These are phyloP conservation scores for Gymnothorax javanicus DNA, from an alignment of 2,797 vertebrate species.

Conservation along the genomic window DNA sequence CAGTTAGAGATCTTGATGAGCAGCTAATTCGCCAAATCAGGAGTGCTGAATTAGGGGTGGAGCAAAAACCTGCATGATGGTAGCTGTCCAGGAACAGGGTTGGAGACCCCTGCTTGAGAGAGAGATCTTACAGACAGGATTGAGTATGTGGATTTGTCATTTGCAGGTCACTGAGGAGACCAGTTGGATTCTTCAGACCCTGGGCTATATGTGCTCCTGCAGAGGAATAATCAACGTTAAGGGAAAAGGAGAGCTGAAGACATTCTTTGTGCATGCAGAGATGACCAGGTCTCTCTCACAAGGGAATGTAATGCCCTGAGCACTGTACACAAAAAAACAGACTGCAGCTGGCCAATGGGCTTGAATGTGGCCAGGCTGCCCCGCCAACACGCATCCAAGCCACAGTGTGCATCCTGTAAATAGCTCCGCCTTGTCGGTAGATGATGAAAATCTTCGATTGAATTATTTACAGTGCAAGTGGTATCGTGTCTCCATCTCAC, in stretches of 20 bases:
- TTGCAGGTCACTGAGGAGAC: slow-evolving; percentile 94
- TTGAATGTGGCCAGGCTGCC: background rate
- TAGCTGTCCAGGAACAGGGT: too few relatives aligned
- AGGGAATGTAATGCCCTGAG: slow-evolving; percentile 89
- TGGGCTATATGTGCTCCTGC: slow-evolving; percentile 93
- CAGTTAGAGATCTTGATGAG: too few relatives aligned
- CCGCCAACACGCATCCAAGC: background rate
- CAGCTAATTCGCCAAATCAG: too few relatives aligned
- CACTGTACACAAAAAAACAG: background rate
- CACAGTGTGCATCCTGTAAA: slow-evolving; percentile 61
- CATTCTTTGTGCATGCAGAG: slow-evolving; percentile 95
- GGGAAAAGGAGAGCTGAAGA: slow-evolving; percentile 95
- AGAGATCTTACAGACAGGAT: background rate
- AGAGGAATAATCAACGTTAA: slow-evolving; percentile 97
- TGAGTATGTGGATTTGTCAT: background rate
- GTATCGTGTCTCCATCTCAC: slow-evolving; percentile 62
- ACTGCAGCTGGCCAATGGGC: background rate
- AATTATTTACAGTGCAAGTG: slow-evolving; percentile 59
- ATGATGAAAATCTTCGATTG: slow-evolving; percentile 57
- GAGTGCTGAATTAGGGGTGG: too few relatives aligned
- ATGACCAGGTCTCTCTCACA: slow-evolving; percentile 94
- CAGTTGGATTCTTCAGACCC: slow-evolving; percentile 75
- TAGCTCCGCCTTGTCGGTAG: slow-evolving; percentile 57
- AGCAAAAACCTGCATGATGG: too few relatives aligned
- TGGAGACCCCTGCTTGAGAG: background rate